Percentiles rank a stretch among this genome's conserved stretches.
phyloP scores from a whole-genome alignment of 2,888 invertebrate species.

The Tanytarsus gracilentus region DNA sequence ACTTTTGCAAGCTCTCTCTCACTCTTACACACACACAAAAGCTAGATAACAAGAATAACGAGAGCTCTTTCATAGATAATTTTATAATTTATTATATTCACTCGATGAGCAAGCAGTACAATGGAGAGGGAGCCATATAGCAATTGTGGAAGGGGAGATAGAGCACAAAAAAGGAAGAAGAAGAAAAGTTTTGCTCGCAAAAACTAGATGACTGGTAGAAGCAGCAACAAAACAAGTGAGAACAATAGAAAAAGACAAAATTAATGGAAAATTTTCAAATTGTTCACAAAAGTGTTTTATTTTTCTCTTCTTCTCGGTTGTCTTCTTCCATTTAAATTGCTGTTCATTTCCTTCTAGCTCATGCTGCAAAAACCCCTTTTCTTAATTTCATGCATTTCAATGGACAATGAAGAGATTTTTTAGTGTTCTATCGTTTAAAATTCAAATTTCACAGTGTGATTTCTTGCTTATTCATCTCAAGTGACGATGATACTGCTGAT shows the following conservation, averaged over 20 bases:
- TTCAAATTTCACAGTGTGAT: constrained; percentile 6
- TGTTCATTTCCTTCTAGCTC: background rate
- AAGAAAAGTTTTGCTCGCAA: background rate
- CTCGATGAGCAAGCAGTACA: background rate
- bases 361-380: background rate
- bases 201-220: background rate
- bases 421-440: background rate
- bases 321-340: background rate
- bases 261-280: constrained; percentile 27
- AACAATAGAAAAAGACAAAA: constrained; percentile 26
- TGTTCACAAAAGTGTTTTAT: constrained; percentile 10
- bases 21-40: background rate
- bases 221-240: background rate
- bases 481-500: no score
- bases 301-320: background rate
- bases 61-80: constrained; percentile 21
- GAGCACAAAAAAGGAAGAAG: no score
- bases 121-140: background rate
- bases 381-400: background rate
- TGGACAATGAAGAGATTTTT: background rate
- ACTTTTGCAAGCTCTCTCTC: background rate
- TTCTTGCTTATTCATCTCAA: background rate
- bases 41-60: constrained; percentile 23
- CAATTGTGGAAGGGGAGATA: no score
- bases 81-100: constrained; percentile 28